Evolutionary conservation across 1,140 invertebrate species (phyloP), one percentile per base, ranked within the genome.

Genomic region (Drosophila ironensis): DNA sequence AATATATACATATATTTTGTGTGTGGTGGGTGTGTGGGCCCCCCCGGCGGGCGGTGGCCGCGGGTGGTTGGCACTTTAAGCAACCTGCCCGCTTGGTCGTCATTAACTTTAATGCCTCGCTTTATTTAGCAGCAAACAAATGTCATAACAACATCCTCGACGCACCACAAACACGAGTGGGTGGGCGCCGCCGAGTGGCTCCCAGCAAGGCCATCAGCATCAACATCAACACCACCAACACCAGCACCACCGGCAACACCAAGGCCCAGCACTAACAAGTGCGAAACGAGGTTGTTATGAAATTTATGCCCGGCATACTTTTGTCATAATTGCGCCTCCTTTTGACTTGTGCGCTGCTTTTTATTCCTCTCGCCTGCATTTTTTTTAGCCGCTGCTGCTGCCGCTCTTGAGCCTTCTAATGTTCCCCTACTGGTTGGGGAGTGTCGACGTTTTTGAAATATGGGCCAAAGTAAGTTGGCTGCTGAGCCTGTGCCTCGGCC

Each of bases 61-160:
- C 81, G 78, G 75, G 74, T 82, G 77, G 80, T 81, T 84, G 77
- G 61, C 77, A 81, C 78, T 86, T 82, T 82, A 86, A 82, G 78
- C 69, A 77, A 82, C 80, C 80, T 84, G 81, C 70, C 80, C 57
- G 80, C n/a, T n/a, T n/a, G n/a, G 80, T 66, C 71, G 75, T 86
- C 80, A 86, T 86, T 86, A 86, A 86, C 80, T 86, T 86, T 86
- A 86, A 80, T 86, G 81, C 57, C 48, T 60, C 81, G 80, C 80
- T 80, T 84, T 84, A 86, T 84, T 84, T 84, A 73, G 71, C 80
- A 80, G 66, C 80, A 80, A 84, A 86, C 80, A 86, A 86, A 84
- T 84, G 80, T 86, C 80, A 84, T 78, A 86, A 84, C 80, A 74
- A 71, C 80, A 68, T 69, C 66, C 46, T 53, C 42, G 60, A 64